phyloP scores from a whole-genome alignment of 2,113 vertebrate species.

The Polyodon spathula region DNA sequence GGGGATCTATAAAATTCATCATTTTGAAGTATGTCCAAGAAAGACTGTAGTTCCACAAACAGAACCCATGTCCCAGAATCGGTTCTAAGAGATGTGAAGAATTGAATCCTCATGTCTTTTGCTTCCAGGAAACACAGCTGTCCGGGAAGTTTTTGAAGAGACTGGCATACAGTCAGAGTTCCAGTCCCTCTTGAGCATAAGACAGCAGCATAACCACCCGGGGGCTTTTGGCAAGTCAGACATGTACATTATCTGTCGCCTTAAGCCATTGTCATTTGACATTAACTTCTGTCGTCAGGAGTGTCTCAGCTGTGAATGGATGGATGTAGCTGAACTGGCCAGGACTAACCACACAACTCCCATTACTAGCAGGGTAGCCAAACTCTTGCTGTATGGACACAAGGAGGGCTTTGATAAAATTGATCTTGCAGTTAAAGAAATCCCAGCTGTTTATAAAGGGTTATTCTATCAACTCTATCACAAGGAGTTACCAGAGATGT shows the following conservation, averaged over 20 bases:
- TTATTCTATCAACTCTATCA: slow-evolving; percentile 81
- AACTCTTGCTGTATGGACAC: slow-evolving; percentile 69
- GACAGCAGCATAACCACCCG: slow-evolving; percentile 81
- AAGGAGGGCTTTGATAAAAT: slow-evolving; percentile 68
- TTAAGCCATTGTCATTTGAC: slow-evolving; percentile 65
- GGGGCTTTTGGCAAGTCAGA: slow-evolving; percentile 85
- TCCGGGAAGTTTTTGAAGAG: slow-evolving; percentile 88
- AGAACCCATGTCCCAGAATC: no score
- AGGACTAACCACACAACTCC: slow-evolving; percentile 53
- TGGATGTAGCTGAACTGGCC: slow-evolving; percentile 63
- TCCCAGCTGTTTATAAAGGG: slow-evolving; percentile 71
- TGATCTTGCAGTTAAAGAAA: slow-evolving; percentile 68
- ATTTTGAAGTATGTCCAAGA: no score
- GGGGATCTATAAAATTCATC: no score
- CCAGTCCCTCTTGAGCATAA: slow-evolving; percentile 76
- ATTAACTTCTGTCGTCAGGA: slow-evolving; percentile 80
- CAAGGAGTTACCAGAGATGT: slow-evolving; percentile 57
- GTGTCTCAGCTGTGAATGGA: slow-evolving; percentile 81
- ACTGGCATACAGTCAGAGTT: slow-evolving; percentile 83
- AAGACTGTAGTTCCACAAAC: no score
- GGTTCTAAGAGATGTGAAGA: no score
- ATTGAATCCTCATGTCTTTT: no score
- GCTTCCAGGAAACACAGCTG: slow-evolving; percentile 70
- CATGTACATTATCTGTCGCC: slow-evolving; percentile 83
- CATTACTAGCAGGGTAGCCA: slow-evolving; percentile 70